A percentile compares a stretch with the other conserved stretches of the same genome.
These are phyloP conservation scores for Panurus biarmicus DNA, from an alignment of 2,113 vertebrate species.

Conservation along the genomic window DNA sequence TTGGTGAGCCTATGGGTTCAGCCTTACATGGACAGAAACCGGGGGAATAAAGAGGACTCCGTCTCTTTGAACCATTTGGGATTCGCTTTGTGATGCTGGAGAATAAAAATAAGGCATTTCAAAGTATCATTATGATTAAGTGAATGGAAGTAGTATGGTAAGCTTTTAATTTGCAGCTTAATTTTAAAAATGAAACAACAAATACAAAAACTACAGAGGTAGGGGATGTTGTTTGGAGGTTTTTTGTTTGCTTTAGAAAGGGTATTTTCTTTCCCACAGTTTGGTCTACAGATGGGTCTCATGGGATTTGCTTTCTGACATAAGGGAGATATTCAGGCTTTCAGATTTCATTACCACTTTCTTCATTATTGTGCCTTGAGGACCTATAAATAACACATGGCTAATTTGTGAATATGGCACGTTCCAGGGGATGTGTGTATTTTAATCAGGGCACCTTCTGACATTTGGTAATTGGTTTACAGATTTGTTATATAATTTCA, in stretches of 20 bases:
- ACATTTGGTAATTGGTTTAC: slow-evolving; percentile 59
- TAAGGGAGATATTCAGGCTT: slow-evolving; percentile 37
- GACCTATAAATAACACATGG: slow-evolving; percentile 64
- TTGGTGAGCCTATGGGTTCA: fast-evolving
- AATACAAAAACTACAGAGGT: not conserved
- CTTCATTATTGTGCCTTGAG: slow-evolving; percentile 35
- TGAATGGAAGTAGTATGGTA: not conserved
- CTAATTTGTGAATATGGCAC: slow-evolving; percentile 52
- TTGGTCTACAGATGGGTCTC: slow-evolving; percentile 20
- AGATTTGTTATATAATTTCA: slow-evolving; percentile 55
- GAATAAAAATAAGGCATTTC: not conserved
- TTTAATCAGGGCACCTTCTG: slow-evolving; percentile 60
- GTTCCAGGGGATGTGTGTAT: slow-evolving; percentile 28
- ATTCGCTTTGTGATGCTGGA: not conserved
- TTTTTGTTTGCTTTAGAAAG: not conserved
- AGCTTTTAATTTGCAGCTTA: not conserved
- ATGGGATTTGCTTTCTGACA: slow-evolving; percentile 24
- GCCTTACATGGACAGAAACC: not conserved
- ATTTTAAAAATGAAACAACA: not conserved
- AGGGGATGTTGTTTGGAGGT: not conserved
- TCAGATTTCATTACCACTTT: slow-evolving; percentile 56
- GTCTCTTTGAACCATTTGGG: not conserved
- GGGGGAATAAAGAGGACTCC: not conserved
- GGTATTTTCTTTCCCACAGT: not conserved
- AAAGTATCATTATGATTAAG: not conserved